Conservation (phyloP, 2,113 vertebrate genomes). For the Clarias macrocephalus region DNA sequence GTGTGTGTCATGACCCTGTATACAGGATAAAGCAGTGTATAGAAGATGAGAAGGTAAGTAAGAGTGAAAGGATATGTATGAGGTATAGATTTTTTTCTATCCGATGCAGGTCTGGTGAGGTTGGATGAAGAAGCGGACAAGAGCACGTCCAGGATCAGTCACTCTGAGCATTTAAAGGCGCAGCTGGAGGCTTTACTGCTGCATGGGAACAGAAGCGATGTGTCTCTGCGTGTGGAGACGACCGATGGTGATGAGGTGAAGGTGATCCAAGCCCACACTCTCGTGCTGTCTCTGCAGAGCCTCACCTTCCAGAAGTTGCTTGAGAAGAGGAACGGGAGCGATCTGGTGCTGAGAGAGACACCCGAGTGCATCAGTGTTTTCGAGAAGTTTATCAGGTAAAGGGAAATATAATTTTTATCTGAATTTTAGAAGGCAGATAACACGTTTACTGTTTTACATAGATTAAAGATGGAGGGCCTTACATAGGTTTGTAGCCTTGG, state of each 20-base stretch:
- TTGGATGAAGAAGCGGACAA: slow-evolving; percentile 65
- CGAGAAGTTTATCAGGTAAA: slow-evolving; percentile 88
- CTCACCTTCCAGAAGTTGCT: slow-evolving; percentile 79
- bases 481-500: neutral
- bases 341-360: slow-evolving; percentile 75
- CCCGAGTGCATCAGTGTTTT: slow-evolving; percentile 80
- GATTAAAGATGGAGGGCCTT: neutral
- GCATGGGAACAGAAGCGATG: slow-evolving; percentile 84
- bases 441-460: neutral
- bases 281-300: slow-evolving; percentile 90
- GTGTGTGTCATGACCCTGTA: too few species aligned
- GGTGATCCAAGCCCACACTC: slow-evolving; percentile 82
- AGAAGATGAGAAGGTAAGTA: too few species aligned
- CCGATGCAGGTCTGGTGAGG: slow-evolving; percentile 70
- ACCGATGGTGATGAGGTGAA: slow-evolving; percentile 81
- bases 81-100: neutral
- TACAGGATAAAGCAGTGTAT: too few species aligned
- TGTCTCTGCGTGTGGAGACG: slow-evolving; percentile 82
- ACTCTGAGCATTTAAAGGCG: slow-evolving; percentile 81
- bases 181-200: slow-evolving; percentile 82
- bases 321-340: slow-evolving; percentile 72
- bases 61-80: too few species aligned
- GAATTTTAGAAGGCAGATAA: neutral
- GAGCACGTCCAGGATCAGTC: slow-evolving; percentile 77
- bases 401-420: neutral